These are phyloP conservation scores for fruit fly (Drosophila melanogaster) DNA, from an alignment of 1,140 invertebrate species.

Conservation along the genomic window DNA sequence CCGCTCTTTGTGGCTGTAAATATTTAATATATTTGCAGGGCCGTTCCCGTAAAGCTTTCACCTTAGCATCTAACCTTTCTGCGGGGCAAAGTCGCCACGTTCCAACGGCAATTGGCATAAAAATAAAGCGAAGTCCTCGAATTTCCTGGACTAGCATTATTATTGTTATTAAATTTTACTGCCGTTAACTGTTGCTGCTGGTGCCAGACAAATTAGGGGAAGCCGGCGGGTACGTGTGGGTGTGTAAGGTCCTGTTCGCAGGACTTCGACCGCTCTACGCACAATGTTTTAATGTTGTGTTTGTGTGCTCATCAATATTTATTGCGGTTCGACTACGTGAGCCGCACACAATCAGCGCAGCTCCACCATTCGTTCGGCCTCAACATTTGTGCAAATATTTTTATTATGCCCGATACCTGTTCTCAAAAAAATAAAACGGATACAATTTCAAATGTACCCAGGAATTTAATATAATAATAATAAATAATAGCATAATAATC, in stretches of 20 bases:
- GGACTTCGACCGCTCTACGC: conserved; percentile 57
- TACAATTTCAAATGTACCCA: conserved; percentile 7
- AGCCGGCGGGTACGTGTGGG: not conserved
- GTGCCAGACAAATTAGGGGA: conserved; percentile 55
- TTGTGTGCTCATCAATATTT: conserved; percentile 82
- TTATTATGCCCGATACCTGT: conserved; percentile 39
- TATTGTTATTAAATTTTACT: conserved; percentile 83
- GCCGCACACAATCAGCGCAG: conserved; percentile 69
- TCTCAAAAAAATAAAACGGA: not conserved
- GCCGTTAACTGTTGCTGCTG: conserved; percentile 72
- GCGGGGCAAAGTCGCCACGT: not conserved
- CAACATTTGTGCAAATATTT: conserved; percentile 69
- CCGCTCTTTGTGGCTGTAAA: conserved; percentile 66
- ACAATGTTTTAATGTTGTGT: conserved; percentile 81
- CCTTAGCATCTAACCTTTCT: conserved; percentile 8
- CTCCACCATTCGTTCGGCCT: not conserved
- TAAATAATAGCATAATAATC: too few relatives aligned
- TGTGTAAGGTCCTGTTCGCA: conserved; percentile 5
- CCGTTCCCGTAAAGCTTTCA: conserved; percentile 65
- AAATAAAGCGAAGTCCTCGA: conserved; percentile 65
- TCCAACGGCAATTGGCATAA: conserved; percentile 45
- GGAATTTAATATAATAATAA: not conserved
- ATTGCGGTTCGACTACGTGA: conserved; percentile 81
- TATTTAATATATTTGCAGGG: conserved; percentile 65
- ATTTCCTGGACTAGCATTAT: conserved; percentile 67